phyloP scores from a whole-genome alignment of 2,113 vertebrate species.

The Hippocampus guttulatus region DNA sequence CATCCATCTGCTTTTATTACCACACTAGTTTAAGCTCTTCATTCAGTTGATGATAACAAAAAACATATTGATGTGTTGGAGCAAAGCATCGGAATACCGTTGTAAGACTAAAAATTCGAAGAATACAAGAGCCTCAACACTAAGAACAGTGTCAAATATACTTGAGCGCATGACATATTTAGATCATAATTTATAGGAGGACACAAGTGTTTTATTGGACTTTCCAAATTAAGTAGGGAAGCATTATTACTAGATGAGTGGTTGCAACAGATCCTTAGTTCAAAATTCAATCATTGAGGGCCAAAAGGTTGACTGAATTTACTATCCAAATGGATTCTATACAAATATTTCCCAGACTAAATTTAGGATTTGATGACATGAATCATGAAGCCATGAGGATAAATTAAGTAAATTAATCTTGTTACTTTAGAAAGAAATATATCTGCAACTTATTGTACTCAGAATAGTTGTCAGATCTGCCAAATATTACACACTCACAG shows the following conservation, averaged over 20 bases:
- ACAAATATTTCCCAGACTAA: no score
- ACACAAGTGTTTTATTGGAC: neutral
- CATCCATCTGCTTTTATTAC: constrained; percentile 43
- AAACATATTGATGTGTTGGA: constrained; percentile 4
- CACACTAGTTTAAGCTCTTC: constrained; percentile 29
- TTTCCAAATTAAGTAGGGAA: no score
- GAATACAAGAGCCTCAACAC: neutral
- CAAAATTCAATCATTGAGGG: no score
- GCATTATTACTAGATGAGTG: no score
- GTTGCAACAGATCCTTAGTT: no score
- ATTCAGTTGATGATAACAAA: constrained; percentile 24
- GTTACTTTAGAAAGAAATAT: no score
- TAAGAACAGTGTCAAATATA: neutral
- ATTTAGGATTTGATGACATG: no score
- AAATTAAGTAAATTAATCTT: no score
- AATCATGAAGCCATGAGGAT: no score
- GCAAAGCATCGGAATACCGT: neutral
- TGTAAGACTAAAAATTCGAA: neutral
- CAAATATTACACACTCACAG: neutral
- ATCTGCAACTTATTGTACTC: no score
- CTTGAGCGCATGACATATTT: neutral
- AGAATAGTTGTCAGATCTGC: neutral
- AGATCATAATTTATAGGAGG: neutral
- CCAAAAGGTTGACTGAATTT: no score
- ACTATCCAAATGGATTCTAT: no score